Evolutionary conservation across 2,113 vertebrate genomes (phyloP).

Genomic region (Chloebia gouldiae): DNA sequence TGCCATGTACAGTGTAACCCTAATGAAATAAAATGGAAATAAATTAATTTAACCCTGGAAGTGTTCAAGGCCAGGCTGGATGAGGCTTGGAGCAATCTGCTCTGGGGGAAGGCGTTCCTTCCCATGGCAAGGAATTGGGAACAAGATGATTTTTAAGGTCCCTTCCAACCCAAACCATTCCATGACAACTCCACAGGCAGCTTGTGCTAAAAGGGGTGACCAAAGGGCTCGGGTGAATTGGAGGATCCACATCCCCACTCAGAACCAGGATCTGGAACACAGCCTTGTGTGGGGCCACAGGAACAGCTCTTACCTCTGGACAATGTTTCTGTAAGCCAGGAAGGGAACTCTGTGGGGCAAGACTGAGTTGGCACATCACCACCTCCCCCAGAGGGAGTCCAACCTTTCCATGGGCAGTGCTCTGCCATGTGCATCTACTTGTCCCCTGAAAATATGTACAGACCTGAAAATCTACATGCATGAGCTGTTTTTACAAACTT

Average conservation of each 20-base stretch:
- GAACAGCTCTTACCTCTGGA: not conserved
- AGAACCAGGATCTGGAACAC: not conserved
- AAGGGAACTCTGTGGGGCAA: not conserved
- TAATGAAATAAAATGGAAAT: not conserved
- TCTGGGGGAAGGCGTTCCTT: not conserved
- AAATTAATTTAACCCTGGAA: not conserved
- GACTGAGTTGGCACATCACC: not conserved
- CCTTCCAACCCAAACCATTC: no score
- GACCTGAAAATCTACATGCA: not conserved
- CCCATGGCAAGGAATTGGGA: not conserved
- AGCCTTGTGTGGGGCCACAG: not conserved
- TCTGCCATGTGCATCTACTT: fast-evolving
- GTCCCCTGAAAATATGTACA: not conserved
- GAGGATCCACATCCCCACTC: not conserved
- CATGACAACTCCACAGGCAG: not conserved
- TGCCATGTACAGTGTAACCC: fast-evolving
- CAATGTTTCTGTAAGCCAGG: not conserved
- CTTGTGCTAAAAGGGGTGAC: not conserved
- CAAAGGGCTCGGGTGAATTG: not conserved
- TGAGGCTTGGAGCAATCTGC: fast-evolving
- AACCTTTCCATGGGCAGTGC: fast-evolving
- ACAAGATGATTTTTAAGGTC: no score
- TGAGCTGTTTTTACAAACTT: not conserved
- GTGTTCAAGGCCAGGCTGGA: not conserved
- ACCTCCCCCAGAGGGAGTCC: not conserved